Base-by-base conservation (phyloP, 2,113 vertebrate genomes). In the Tragelaphus scriptus region DNA sequence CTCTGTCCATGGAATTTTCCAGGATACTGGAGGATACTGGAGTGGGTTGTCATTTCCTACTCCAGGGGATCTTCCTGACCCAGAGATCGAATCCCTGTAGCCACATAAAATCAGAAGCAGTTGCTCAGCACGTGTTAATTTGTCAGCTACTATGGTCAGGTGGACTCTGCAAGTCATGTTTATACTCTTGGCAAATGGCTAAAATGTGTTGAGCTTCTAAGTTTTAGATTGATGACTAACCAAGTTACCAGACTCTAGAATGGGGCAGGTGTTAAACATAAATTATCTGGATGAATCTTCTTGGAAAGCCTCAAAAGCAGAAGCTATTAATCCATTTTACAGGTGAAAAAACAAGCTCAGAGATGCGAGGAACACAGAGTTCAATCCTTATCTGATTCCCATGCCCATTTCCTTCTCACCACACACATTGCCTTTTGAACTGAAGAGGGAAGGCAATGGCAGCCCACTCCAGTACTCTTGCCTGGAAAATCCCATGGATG, bases 291-390 rank as follows among this genome's bases (percentile, higher is more conserved):
- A 25, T n/a, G 36, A 59, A 85, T 85, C 63, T 68, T 94, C 30
- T 65, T n/a, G 2, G 75, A 85, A 96, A 94, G 85, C 59, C 85
- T 77, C 95, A 90, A 95, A 90, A 88, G 88, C 89, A 84, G 56
- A 63, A 47, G 32, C 82, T 28, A 16, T 65, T 6, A 17, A 32
- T 59, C 32, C 63, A 19, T 59, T 79, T 75, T 8, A 26, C 65
- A 77, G 81, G 85, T 26, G 51, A 84, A 32, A 47, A 61, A 56
- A 36, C 63, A 59, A 63, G 17, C 75, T 68, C 25, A 11, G 58
- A 51, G 44, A 56, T 10, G 44, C 4, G 15, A 75, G 3, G 2
- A 40, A 56, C 26, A 55, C 55, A 32, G 17, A 91, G 32, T 9
- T 44, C 32, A 3, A 0, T 58, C 85, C 16, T 15, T 25, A 10